Base-by-base conservation (phyloP, 2,797 vertebrate genomes). In the Benthosema pterotum region DNA sequence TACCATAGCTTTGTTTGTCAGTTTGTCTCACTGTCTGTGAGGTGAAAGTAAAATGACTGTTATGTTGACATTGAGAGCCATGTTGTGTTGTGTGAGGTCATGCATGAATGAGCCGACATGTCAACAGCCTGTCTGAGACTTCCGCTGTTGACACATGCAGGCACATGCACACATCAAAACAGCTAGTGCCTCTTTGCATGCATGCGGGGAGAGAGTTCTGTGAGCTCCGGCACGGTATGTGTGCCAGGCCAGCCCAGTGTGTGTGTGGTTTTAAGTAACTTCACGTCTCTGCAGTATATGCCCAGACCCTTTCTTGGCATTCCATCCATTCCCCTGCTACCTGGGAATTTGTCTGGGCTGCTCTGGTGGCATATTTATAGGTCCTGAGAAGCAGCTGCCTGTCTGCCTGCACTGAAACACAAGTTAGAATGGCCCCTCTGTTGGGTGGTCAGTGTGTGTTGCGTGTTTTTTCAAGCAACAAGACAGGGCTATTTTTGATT, bases 301-400 rank as follows among this genome's bases (percentile, higher is more conserved):
- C 57, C 48, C 22, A 43, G 52, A 65, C 67, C 63, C 72, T 82
- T 65, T 38, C 47, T 67, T 78, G 63, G 71, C 79, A 83, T 89
- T 87, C 83, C 77, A 72, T 68, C 52, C 73, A 80, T 86, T 82
- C 84, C 84, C 81, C 83, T 77, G 80, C 74, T 87, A 91, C 90
- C 89, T 92, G 88, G 79, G 83, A 89, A 71, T 51, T 55, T 63
- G 67, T 75, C 73, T 78, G 67, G 78, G 77, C 76, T 82, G 51
- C 70, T 77, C 51, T 46, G 5, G 13, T 38, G 0, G 50, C 57
- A 49, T 89, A 89, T 89, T 88, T 87, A 84, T 87, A 87, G 84
- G n/a, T 49, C 59, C 58, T 55, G 46, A 67, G 72, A 71, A 74
- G 71, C 84, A 84, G 78, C 82, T 87, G 84, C 68, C 65, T 72